phyloP scores from a whole-genome alignment of 2,888 invertebrate species.

The Trichogramma dendrolimi region DNA sequence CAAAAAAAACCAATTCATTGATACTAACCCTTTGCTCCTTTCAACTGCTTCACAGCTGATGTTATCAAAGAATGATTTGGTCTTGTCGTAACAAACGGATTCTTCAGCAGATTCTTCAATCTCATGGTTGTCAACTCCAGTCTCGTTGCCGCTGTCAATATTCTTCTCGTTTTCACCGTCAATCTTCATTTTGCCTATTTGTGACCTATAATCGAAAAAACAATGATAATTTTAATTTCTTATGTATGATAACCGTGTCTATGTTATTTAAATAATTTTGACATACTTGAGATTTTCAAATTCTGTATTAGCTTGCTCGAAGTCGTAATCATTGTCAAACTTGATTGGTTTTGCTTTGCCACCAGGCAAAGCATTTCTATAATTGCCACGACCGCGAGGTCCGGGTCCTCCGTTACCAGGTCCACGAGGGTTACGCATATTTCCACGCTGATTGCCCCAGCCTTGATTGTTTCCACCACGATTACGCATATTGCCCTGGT shows the following conservation, averaged over 20 bases:
- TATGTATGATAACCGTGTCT: background rate
- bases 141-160: conserved; percentile 86
- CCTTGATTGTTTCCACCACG: conserved; percentile 21
- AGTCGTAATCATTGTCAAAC: conserved; percentile 96
- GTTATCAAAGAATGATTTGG: conserved; percentile 97
- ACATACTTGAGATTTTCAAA: conserved; percentile 78
- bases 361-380: conserved; percentile 45
- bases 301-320: conserved; percentile 96
- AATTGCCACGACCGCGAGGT: conserved; percentile 48
- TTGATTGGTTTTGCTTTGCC: conserved; percentile 61
- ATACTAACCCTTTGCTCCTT: conserved; percentile 64
- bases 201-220: conserved; percentile 54
- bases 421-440: conserved; percentile 36
- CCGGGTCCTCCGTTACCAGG: conserved; percentile 45
- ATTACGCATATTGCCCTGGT: conserved; percentile 25
- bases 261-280: background rate
- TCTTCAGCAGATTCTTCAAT: conserved; percentile 68
- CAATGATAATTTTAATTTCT: background rate
- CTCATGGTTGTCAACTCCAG: conserved; percentile 78
- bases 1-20: background rate
- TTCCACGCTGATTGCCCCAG: conserved; percentile 32
- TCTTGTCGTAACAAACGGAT: conserved; percentile 84
- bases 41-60: conserved; percentile 98
- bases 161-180: conserved; percentile 70
- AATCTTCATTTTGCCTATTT: conserved; percentile 81